Evolutionary conservation across 2,888 invertebrate genomes (phyloP).

Genomic region (Monoplex corrugatus): DNA sequence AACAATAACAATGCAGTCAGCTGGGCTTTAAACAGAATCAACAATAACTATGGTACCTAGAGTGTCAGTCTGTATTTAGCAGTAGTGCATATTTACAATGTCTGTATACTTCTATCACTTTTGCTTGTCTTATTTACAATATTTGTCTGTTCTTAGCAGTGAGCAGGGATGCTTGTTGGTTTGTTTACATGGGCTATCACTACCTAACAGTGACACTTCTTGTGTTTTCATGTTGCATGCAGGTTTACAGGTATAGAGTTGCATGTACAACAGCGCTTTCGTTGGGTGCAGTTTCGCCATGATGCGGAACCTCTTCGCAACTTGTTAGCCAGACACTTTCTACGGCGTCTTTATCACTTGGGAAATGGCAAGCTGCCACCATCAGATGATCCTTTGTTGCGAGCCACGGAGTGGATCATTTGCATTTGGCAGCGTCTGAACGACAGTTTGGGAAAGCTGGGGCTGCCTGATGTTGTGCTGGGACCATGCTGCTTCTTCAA

Average conservation of each 20-base stretch:
- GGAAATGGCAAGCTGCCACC: constrained; percentile 70
- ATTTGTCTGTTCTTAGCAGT: too few relatives aligned
- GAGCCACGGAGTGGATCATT: constrained; percentile 78
- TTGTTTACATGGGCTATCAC: too few relatives aligned
- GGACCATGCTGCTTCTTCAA: constrained; percentile 78
- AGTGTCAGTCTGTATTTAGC: too few relatives aligned
- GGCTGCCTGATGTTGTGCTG: constrained; percentile 76
- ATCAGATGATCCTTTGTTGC: constrained; percentile 66
- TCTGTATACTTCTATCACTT: too few relatives aligned
- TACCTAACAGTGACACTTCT: too few relatives aligned
- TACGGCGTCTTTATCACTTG: constrained; percentile 73
- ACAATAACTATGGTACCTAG: too few relatives aligned
- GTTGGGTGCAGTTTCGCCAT: constrained; percentile 80
- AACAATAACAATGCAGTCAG: too few relatives aligned
- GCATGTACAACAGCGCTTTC: constrained; percentile 77
- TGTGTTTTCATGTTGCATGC: too few relatives aligned
- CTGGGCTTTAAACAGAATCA: too few relatives aligned
- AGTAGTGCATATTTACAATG: too few relatives aligned
- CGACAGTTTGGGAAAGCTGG: constrained; percentile 78
- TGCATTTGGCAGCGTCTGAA: constrained; percentile 80
- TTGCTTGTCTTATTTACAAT: too few relatives aligned
- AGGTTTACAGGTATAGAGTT: constrained; percentile 78
- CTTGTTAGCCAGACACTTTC: constrained; percentile 76
- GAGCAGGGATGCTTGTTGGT: too few relatives aligned
- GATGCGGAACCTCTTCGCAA: constrained; percentile 77